A percentile compares a stretch with the other conserved stretches of the same genome.
Evolutionary conservation across 2,797 vertebrate genomes (phyloP).

Genomic region (Danio kyathit): DNA sequence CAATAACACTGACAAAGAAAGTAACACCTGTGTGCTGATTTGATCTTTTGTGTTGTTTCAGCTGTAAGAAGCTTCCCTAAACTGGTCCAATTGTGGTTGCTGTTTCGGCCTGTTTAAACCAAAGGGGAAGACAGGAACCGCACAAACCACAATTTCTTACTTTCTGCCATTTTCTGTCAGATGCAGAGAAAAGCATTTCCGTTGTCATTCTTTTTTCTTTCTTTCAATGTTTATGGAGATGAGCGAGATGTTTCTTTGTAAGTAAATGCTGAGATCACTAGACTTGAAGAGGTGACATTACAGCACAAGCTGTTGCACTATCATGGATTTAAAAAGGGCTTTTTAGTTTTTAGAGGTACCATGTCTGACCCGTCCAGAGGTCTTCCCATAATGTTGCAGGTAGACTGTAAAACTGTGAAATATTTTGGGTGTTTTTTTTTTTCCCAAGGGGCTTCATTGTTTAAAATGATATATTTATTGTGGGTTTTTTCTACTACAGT

Average conservation of each 20-base stretch:
- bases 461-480: slow-evolving; percentile 40
- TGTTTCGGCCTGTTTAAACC: slow-evolving; percentile 6
- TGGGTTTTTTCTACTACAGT: slow-evolving; percentile 35
- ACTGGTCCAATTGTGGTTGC: background rate
- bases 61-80: background rate
- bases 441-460: slow-evolving; percentile 24
- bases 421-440: background rate
- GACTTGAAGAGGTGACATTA: slow-evolving; percentile 16
- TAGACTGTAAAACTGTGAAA: slow-evolving; percentile 27
- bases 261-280: slow-evolving; percentile 26
- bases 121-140: background rate
- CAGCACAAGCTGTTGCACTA: slow-evolving; percentile 39
- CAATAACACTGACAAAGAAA: background rate
- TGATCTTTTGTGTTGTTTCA: background rate
- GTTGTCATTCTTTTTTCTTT: slow-evolving; percentile 3
- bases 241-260: background rate
- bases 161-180: slow-evolving; percentile 1
- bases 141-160: background rate
- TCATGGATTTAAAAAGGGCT: slow-evolving; percentile 30
- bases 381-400: slow-evolving; percentile 43
- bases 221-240: background rate
- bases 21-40: background rate
- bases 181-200: background rate
- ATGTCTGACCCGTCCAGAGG: slow-evolving; percentile 2
- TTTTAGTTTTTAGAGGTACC: slow-evolving; percentile 17